Base-by-base conservation (phyloP, 92 coral and sea anemone genomes). In the Montipora capitata region DNA sequence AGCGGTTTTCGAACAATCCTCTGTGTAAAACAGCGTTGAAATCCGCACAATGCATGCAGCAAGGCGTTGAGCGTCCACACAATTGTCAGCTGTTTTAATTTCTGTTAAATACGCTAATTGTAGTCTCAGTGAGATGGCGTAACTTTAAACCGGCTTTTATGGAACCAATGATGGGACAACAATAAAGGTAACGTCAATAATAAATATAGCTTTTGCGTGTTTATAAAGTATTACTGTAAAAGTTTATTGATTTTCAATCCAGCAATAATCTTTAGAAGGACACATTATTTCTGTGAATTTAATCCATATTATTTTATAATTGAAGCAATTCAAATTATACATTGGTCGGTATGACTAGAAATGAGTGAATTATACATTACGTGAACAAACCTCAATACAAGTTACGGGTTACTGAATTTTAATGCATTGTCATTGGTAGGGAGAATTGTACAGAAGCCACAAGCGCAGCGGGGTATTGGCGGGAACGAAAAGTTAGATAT, bases 71-170 rank as follows among this genome's bases (percentile, higher is more conserved):
- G 7, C 27, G 27, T 44, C n/a, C 7, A 45, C 41, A 54, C 40
- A 57, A 35, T 7, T 52, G 41, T 69, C 68, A 20, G 49, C 44
- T 64, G 20, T 44, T 43, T 9, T 16, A 16, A 39, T 14, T 68
- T 68, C 48, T 44, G 41, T 81, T 81, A 69, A 81, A 69, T 69
- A 56, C 77, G 85, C 85, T 68, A 10, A 40, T 62, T 67, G 70
- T 40, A 3, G 74, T 18, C 18, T 15, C 10, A 51, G 51, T 27
- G 14, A 49, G 76, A 69, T 81, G 85, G 76, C 76, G 85, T 81
- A 81, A 81, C 67, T 18, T 5, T 40, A 13, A 59, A 17, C 35
- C 35, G 35, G 35, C 76, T 52, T 45, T 16, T 6, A 16, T 20
- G 7, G 41, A 52, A 63, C 85, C 85, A 81, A 81, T 81, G 68